Conservation (phyloP, 35 echinoderm and acorn worm species). For the Acanthaster planci region DNA sequence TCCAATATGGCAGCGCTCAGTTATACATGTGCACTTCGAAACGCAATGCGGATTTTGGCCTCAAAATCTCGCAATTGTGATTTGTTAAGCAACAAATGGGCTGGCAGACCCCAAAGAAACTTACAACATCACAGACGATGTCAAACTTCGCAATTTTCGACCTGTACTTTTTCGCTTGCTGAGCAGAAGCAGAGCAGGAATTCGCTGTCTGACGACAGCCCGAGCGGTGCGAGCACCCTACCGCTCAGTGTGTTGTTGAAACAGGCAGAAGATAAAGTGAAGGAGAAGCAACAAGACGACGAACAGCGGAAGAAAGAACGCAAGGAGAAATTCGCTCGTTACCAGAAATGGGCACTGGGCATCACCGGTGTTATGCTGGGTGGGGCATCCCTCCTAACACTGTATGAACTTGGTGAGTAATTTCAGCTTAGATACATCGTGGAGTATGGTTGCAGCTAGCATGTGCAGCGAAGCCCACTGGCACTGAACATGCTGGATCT, state of each 20-base stretch:
- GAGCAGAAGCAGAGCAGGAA: background rate
- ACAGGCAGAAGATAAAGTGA: constrained; percentile 70
- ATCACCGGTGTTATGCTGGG: constrained; percentile 45
- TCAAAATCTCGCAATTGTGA: constrained; percentile 35
- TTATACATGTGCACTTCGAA: constrained; percentile 56
- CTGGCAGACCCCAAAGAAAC: background rate
- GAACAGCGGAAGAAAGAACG: constrained; percentile 62
- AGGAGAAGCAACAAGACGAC: constrained; percentile 60
- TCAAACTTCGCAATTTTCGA: background rate
- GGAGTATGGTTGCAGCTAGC: no score
- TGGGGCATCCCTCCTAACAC: constrained; percentile 45
- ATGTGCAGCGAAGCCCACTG: no score
- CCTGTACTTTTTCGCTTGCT: background rate
- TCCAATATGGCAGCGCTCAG: constrained; percentile 76
- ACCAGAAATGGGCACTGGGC: constrained; percentile 69
- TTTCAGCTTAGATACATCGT: background rate
- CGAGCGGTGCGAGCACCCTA: background rate
- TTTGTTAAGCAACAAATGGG: constrained; percentile 4
- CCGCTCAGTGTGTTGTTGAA: constrained; percentile 47
- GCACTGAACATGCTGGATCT: no score
- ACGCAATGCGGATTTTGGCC: constrained; percentile 45
- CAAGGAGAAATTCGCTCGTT: constrained; percentile 58
- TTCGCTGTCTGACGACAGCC: background rate
- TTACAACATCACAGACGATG: background rate
- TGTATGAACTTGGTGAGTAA: constrained; percentile 69